phyloP scores from a whole-genome alignment of 2,113 vertebrate species.

The Ammodytes marinus region DNA sequence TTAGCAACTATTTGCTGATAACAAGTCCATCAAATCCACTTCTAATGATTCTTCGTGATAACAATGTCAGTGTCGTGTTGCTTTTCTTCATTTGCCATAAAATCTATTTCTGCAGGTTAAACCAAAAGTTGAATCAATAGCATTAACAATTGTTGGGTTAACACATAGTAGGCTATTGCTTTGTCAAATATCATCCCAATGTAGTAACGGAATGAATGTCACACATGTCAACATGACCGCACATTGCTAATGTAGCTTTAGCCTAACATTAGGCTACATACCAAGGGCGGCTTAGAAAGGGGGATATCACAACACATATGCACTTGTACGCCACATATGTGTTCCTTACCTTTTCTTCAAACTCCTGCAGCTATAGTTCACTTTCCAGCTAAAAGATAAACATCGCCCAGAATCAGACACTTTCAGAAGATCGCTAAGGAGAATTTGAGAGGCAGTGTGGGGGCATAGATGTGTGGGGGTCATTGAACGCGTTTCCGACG shows the following conservation, averaged over 20 bases:
- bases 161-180: too few relatives aligned
- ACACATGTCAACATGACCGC: too few relatives aligned
- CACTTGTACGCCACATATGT: fast-evolving
- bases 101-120: too few relatives aligned
- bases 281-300: conserved; percentile 12
- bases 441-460: background rate
- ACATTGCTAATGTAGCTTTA: conserved; percentile 11
- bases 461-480: background rate
- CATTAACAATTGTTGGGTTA: too few relatives aligned
- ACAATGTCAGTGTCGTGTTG: too few relatives aligned
- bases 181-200: too few relatives aligned
- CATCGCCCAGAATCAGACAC: background rate
- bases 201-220: too few relatives aligned
- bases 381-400: background rate
- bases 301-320: background rate
- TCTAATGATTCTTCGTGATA: too few relatives aligned
- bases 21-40: too few relatives aligned
- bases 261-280: background rate
- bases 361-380: background rate
- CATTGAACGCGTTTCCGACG: conserved; percentile 21
- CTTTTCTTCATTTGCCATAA: too few relatives aligned
- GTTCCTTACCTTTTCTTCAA: conserved; percentile 6
- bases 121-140: too few relatives aligned
- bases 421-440: background rate
- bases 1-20: too few relatives aligned